Conservation (phyloP, 2,888 invertebrate genomes). For the Acleris literana region DNA sequence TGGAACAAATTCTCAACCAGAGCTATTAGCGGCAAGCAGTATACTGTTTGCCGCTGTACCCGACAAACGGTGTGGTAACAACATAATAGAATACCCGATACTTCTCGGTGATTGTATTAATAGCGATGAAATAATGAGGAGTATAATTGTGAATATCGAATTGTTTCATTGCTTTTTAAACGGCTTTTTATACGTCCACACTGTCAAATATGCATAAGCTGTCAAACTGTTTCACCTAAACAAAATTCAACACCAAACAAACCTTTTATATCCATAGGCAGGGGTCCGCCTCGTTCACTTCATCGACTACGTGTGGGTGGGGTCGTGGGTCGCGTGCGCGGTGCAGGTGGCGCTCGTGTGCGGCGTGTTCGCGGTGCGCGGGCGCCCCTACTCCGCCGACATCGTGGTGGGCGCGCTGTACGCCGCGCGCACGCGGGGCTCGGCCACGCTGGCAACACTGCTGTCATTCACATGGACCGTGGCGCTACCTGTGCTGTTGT, state of each 20-base stretch:
- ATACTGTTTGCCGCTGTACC: too few relatives aligned
- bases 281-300: slow-evolving; percentile 93
- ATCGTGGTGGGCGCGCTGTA: slow-evolving; percentile 81
- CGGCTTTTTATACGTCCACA: not conserved
- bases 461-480: slow-evolving; percentile 95
- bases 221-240: too few relatives aligned
- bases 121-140: too few relatives aligned
- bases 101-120: too few relatives aligned
- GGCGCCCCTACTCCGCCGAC: slow-evolving; percentile 93
- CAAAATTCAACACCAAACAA: too few relatives aligned
- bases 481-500: slow-evolving; percentile 90
- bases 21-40: too few relatives aligned
- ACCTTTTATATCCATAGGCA: slow-evolving; percentile 68
- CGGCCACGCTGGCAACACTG: slow-evolving; percentile 85
- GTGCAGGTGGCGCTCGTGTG: slow-evolving; percentile 89
- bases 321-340: slow-evolving; percentile 93
- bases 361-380: slow-evolving; percentile 93
- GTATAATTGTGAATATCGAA: too few relatives aligned
- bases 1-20: too few relatives aligned
- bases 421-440: slow-evolving; percentile 59
- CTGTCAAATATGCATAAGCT: not conserved
- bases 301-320: slow-evolving; percentile 92
- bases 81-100: too few relatives aligned
- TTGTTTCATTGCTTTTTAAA: not conserved
- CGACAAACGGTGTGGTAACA: too few relatives aligned